A percentile compares a stretch with the other conserved stretches of the same genome.
Evolutionary conservation across 2,113 vertebrate species (phyloP).

Genomic region (Pontoporia blainvillei): DNA sequence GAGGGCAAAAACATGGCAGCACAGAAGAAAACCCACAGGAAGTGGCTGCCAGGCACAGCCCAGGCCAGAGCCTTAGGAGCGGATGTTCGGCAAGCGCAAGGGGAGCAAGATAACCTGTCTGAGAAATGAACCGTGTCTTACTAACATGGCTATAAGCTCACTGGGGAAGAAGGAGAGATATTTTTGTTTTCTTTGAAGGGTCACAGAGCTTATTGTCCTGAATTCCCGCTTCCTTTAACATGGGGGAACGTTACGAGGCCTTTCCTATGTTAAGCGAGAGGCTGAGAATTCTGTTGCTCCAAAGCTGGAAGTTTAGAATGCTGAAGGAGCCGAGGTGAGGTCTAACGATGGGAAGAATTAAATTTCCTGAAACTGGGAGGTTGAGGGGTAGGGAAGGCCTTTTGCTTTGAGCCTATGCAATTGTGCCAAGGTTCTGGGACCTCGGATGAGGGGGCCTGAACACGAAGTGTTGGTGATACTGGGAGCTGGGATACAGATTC

Average conservation of each 20-base stretch:
- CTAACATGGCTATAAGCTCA: background rate
- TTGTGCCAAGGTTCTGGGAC: background rate
- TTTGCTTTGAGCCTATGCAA: background rate
- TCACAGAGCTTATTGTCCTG: background rate
- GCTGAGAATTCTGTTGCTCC: background rate
- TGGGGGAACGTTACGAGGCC: background rate
- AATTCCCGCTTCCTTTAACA: background rate
- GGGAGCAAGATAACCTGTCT: background rate
- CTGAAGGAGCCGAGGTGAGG: background rate
- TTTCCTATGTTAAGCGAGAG: background rate
- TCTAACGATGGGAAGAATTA: background rate
- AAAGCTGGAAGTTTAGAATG: background rate
- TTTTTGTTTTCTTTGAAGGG: background rate
- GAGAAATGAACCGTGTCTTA: background rate
- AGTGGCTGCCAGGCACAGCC: background rate
- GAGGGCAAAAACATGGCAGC: background rate
- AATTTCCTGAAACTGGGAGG: background rate
- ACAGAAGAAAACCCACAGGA: background rate
- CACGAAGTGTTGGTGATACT: too few species aligned
- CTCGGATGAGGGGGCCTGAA: background rate
- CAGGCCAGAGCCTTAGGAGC: background rate
- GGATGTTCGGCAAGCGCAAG: background rate
- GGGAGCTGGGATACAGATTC: background rate
- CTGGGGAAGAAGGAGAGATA: background rate
- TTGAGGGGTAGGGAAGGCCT: background rate